phyloP scores from a whole-genome alignment of 2,113 vertebrate species.

The Geococcyx californianus region DNA sequence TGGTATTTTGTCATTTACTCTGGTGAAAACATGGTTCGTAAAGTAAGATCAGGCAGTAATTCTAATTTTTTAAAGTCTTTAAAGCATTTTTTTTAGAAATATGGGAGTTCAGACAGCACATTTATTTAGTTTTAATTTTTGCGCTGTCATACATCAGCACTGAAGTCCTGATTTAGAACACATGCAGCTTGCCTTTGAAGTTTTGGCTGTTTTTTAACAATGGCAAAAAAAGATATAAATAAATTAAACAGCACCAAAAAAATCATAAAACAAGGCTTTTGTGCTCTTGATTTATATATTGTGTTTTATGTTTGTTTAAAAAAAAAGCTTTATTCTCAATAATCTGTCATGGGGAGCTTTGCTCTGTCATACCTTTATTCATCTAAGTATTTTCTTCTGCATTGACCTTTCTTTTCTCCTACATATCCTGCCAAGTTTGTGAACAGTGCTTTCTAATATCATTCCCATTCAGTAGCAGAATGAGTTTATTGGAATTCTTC shows the following conservation, averaged over 20 bases:
- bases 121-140: slow-evolving; percentile 84
- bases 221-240: slow-evolving; percentile 76
- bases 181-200: slow-evolving; percentile 79
- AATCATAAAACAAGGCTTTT: slow-evolving; percentile 73
- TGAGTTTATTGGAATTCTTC: slow-evolving; percentile 41
- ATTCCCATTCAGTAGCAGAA: slow-evolving; percentile 55
- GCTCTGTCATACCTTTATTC: slow-evolving; percentile 45
- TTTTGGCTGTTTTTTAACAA: slow-evolving; percentile 72
- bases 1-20: slow-evolving; percentile 55
- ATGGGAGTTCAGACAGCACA: slow-evolving; percentile 77
- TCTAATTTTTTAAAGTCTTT: slow-evolving; percentile 56
- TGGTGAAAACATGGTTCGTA: slow-evolving; percentile 57
- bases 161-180: slow-evolving; percentile 83
- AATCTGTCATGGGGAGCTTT: slow-evolving; percentile 51
- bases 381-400: slow-evolving; percentile 39
- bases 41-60: slow-evolving; percentile 65
- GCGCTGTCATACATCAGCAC: slow-evolving; percentile 78
- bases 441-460: slow-evolving; percentile 36
- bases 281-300: slow-evolving; percentile 76
- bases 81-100: slow-evolving; percentile 66
- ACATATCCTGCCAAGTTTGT: background rate
- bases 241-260: slow-evolving; percentile 76
- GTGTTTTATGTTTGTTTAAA: slow-evolving; percentile 25
- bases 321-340: slow-evolving; percentile 45
- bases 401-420: slow-evolving; percentile 26